Conservation (phyloP, 92 coral and sea anemone species). For the Phymanthus crucifer region DNA sequence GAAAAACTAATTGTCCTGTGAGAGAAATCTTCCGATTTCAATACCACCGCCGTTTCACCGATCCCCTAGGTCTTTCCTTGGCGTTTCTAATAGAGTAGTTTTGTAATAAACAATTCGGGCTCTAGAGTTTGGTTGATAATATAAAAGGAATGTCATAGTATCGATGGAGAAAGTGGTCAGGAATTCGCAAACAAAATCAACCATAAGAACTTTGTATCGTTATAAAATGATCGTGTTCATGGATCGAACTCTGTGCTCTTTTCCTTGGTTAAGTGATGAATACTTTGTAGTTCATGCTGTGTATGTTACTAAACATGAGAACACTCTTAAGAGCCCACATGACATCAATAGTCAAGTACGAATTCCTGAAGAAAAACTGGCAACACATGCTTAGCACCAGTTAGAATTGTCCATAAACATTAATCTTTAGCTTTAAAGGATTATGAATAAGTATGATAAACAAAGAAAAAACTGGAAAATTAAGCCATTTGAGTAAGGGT, state of each 20-base stretch:
- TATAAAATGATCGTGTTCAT: neutral
- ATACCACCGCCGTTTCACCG: neutral
- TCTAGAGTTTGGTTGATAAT: too few relatives aligned
- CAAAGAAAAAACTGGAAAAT: neutral
- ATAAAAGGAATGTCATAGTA: too few relatives aligned
- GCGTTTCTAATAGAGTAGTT: neutral
- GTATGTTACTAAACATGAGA: neutral
- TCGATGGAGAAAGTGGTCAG: neutral
- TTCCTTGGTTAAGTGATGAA: neutral
- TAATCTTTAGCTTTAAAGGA: too few relatives aligned
- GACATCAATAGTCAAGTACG: neutral
- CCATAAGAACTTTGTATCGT: neutral
- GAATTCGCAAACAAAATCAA: neutral
- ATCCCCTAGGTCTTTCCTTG: neutral
- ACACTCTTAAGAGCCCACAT: neutral
- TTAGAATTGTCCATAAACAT: too few relatives aligned
- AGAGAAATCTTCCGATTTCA: conserved; percentile 3
- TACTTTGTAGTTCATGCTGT: conserved; percentile 2
- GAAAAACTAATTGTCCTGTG: conserved; percentile 30
- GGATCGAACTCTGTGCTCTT: conserved; percentile 13
- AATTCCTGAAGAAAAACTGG: too few relatives aligned
- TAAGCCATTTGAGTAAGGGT: neutral
- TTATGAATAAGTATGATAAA: too few relatives aligned
- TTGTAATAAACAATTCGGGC: neutral
- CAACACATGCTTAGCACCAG: too few relatives aligned